Base-by-base conservation (phyloP, 2,888 invertebrate species). In the Oeneis ivallda region DNA sequence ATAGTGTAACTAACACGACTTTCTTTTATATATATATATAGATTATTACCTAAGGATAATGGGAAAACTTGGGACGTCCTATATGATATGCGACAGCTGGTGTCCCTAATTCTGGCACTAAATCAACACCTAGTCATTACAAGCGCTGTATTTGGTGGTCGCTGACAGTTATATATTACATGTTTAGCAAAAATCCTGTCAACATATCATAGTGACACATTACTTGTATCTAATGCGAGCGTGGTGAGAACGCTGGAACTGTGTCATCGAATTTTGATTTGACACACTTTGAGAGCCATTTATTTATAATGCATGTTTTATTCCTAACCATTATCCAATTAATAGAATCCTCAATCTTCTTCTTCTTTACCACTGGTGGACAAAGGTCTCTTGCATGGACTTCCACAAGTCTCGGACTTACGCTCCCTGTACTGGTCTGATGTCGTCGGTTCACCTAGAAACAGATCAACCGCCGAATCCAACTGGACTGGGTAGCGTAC, bases 51-150 rank as follows among this genome's bases (percentile, higher is more conserved):
- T n/a, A n/a, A n/a, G n/a, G n/a, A n/a, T n/a, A n/a, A n/a, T n/a
- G n/a, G n/a, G n/a, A 37, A 37, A 37, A 15, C 47, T 34, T 0
- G 34, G 45, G 17, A 32, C 1, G 34, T 32, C 58, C 47, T 15
- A 15, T 47, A 17, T 7, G 11, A 47, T 34, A 10, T 6, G 34
- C 17, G 47, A 15, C 1, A 49, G 1, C 6, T 49, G 60, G 49
- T 17, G 3, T 11, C 39, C 26, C 37, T 19, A 49, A 60, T 19
- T 37, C 67, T 69, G 69, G 64, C 67, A 67, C 62, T 62, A 62
- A 69, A 57, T 67, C 69, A 67, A 65, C 65, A 64, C 61, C 65
- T 66, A 71, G 52, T 67, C 59, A 39, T 62, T 66, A 64, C 62
- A 59, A 69, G 53, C 32, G 34, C 62, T 58, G 67, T 54, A 67